Evolutionary conservation across 2,113 vertebrate genomes (phyloP).

Genomic region (Barbus barbus): DNA sequence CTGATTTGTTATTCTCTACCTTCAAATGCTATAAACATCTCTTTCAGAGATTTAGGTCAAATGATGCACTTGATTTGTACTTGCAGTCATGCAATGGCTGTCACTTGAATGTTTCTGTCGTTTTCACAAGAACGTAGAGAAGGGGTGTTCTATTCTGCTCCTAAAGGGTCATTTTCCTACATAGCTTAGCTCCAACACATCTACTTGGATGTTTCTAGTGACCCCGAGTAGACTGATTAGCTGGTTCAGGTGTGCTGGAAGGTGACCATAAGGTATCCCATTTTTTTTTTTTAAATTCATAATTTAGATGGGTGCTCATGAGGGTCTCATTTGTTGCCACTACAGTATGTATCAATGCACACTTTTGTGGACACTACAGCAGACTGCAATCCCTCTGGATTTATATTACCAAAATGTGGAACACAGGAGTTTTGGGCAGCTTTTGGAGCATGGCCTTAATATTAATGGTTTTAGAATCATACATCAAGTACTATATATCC

Average conservation of each 20-base stretch:
- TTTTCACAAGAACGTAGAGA: background rate
- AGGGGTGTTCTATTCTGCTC: background rate
- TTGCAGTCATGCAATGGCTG: background rate
- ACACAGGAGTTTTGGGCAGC: background rate
- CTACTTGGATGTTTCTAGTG: background rate
- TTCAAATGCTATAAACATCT: background rate
- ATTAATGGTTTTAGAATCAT: background rate
- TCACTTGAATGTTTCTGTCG: background rate
- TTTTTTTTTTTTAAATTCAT: background rate
- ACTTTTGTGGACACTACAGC: background rate
- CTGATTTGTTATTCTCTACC: background rate
- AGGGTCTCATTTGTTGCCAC: background rate
- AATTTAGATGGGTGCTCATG: background rate
- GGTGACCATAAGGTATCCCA: background rate
- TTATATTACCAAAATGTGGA: background rate
- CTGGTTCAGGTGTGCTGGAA: no score
- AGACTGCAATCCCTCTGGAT: background rate
- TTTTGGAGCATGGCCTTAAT: background rate
- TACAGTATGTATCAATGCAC: background rate
- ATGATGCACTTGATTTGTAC: background rate
- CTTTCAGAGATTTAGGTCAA: background rate
- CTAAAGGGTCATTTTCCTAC: background rate
- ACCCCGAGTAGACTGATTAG: background rate
- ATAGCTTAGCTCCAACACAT: background rate
- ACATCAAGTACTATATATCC: slow-evolving; percentile 10